Conservation (phyloP, 2,888 invertebrate genomes). For the Malthinus flaveolus region DNA sequence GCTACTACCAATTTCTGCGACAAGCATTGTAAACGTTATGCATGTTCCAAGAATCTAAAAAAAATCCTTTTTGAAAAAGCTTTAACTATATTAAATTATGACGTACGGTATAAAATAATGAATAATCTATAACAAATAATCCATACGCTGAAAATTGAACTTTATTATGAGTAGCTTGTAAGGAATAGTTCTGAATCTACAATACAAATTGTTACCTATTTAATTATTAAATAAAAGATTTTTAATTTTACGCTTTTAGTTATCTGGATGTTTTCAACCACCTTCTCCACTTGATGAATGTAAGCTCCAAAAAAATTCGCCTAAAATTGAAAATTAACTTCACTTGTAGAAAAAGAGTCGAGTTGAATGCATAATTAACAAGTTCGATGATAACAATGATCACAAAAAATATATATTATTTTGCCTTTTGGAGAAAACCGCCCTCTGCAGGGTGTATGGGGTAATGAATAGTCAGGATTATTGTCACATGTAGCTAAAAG, state of each 20-base stretch:
- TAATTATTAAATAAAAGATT: background rate
- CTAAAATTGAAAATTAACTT: background rate
- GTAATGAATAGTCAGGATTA: no score
- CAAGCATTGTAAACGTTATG: background rate
- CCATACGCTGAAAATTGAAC: background rate
- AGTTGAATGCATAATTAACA: no score
- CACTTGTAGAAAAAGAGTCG: background rate
- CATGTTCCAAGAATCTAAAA: slow-evolving; percentile 4
- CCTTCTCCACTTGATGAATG: background rate
- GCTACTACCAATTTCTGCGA: background rate
- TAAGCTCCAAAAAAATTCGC: slow-evolving; percentile 2
- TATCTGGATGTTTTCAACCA: background rate
- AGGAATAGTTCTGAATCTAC: background rate
- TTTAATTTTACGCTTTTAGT: background rate
- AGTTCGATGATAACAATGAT: no score
- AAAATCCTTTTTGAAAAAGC: background rate
- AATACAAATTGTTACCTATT: background rate
- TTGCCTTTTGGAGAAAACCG: no score
- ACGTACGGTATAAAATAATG: slow-evolving; percentile 2
- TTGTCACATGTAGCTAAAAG: no score
- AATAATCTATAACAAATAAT: background rate
- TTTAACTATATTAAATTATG: background rate
- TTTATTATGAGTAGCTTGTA: background rate
- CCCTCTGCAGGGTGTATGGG: no score
- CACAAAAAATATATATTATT: no score